Evolutionary conservation across 1,140 invertebrate species (phyloP).

Genomic region (Venturia canescens): DNA sequence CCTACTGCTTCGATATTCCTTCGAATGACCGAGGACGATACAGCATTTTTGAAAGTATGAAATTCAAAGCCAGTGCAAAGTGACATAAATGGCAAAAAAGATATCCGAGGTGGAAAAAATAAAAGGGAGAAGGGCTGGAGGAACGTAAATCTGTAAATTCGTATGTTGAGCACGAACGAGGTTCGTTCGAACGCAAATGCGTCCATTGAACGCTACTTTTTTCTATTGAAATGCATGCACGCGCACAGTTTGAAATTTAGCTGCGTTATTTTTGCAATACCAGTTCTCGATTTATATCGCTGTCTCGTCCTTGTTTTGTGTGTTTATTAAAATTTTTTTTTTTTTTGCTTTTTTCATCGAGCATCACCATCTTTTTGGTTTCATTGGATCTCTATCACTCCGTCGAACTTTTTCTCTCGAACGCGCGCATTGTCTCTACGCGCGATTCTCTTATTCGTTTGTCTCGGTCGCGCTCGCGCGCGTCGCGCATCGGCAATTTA

Average conservation of each 20-base stretch:
- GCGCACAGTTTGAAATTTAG: background rate
- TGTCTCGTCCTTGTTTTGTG: background rate
- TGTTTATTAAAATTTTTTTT: no score
- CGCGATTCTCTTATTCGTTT: conserved; percentile 7
- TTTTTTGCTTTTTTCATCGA: no score
- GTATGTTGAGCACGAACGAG: background rate
- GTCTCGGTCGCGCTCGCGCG: conserved; percentile 51
- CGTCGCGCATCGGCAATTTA: conserved; percentile 56
- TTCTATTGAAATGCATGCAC: background rate
- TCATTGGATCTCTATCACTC: no score
- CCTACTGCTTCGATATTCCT: no score
- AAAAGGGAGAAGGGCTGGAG: background rate
- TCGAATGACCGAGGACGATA: no score
- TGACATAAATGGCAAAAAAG: no score
- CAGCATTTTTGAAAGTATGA: no score
- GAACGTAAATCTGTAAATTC: background rate
- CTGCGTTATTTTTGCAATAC: background rate
- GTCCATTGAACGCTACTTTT: background rate
- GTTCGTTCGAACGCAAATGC: background rate
- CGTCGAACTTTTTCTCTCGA: background rate
- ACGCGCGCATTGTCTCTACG: background rate
- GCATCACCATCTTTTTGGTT: no score
- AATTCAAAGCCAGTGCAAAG: no score
- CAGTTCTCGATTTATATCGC: background rate
- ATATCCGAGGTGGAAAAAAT: background rate